These are phyloP conservation scores for Phenganax subtilis DNA, from an alignment of 92 coral and sea anemone species.

Conservation along the genomic window DNA sequence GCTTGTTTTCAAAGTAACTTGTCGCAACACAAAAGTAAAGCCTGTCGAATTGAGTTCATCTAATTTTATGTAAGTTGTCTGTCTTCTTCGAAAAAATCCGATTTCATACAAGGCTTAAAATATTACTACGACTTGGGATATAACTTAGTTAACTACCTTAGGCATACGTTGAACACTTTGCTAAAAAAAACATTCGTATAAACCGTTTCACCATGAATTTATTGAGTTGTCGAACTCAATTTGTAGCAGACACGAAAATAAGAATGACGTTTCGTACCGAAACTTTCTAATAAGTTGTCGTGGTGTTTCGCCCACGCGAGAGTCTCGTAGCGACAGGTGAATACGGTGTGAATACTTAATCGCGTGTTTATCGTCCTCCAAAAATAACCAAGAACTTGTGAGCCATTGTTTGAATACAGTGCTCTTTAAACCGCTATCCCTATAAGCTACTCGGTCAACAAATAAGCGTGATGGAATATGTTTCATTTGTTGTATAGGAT, in stretches of 20 bases:
- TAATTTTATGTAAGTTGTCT: no score
- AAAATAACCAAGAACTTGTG: not conserved
- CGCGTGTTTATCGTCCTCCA: not conserved
- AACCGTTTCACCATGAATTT: no score
- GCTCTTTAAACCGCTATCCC: not conserved
- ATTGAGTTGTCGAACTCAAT: not conserved
- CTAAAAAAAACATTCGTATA: no score
- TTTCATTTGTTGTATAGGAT: slow-evolving; percentile 23
- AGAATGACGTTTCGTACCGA: not conserved
- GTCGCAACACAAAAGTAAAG: no score
- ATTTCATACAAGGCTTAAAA: no score
- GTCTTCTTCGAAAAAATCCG: no score
- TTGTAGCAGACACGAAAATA: not conserved
- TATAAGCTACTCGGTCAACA: slow-evolving; percentile 19
- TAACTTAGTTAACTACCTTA: no score
- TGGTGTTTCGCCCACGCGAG: slow-evolving; percentile 17
- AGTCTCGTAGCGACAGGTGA: slow-evolving; percentile 29
- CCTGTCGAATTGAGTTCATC: no score
- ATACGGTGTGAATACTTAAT: not conserved
- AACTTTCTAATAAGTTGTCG: not conserved
- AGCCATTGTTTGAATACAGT: not conserved
- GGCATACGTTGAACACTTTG: no score
- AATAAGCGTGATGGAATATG: slow-evolving; percentile 15
- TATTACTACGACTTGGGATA: no score
- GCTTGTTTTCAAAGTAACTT: no score